These are phyloP conservation scores for Steatornis caripensis DNA, from an alignment of 2,113 vertebrate genomes.

Conservation along the genomic window DNA sequence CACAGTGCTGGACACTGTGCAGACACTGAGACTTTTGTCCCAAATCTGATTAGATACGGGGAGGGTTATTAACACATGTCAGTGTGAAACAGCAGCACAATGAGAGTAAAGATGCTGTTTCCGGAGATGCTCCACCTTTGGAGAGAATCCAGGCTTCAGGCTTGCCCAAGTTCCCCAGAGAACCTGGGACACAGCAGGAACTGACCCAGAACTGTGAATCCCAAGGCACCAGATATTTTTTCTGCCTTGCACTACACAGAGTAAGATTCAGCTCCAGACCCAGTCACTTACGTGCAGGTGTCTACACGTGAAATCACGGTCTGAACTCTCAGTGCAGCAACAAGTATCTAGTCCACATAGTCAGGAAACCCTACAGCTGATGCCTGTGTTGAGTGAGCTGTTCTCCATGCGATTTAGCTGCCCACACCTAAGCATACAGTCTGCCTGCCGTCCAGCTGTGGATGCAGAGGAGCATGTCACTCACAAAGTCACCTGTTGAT, in stretches of 20 bases:
- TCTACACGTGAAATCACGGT: not conserved
- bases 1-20: fast-evolving
- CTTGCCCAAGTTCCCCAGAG: not conserved
- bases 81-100: not conserved
- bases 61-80: not conserved
- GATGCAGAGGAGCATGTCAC: not conserved
- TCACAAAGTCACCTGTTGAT: too few relatives aligned
- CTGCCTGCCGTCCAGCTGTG: not conserved
- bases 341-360: not conserved
- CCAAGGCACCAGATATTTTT: not conserved
- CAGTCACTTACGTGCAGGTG: not conserved
- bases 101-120: not conserved
- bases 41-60: not conserved
- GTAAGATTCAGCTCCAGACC: not conserved
- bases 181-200: not conserved
- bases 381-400: not conserved
- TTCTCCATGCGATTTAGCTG: not conserved
- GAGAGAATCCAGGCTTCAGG: not conserved
- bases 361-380: not conserved
- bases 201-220: not conserved
- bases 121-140: not conserved
- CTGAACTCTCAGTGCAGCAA: not conserved
- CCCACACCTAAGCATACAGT: not conserved
- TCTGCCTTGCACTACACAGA: not conserved
- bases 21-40: not conserved